Evolutionary conservation across 1,140 invertebrate genomes (phyloP).

Genomic region (Orussus abietinus): DNA sequence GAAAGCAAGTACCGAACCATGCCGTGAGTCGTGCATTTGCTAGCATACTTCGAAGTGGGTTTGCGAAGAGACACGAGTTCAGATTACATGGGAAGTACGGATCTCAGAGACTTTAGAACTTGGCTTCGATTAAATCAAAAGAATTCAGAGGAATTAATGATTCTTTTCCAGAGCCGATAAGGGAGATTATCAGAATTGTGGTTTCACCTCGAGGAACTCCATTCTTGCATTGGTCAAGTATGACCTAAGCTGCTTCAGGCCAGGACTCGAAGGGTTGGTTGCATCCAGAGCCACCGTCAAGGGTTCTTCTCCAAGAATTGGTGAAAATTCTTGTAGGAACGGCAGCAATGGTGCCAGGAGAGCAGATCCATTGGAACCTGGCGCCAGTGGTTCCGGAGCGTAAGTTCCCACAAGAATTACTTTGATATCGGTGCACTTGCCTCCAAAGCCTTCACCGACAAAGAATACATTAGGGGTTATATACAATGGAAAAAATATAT

Average conservation of each 20-base stretch:
- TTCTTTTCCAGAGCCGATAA: constrained; percentile 5
- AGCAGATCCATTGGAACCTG: constrained; percentile 39
- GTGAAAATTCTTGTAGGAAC: constrained; percentile 45
- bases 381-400: constrained; percentile 43
- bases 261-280: constrained; percentile 51
- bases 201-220: constrained; percentile 49
- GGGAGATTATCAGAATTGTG: constrained; percentile 15
- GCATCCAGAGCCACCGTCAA: constrained; percentile 47
- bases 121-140: too few relatives aligned
- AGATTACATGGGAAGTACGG: too few relatives aligned
- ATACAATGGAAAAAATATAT: constrained; percentile 5
- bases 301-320: constrained; percentile 46
- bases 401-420: constrained; percentile 50
- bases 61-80: too few relatives aligned
- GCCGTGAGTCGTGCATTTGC: constrained; percentile 41
- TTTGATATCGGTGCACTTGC: constrained; percentile 46
- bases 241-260: constrained; percentile 47
- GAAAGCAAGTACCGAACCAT: constrained; percentile 25
- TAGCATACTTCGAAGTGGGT: constrained; percentile 30
- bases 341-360: constrained; percentile 42
- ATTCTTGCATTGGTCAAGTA: constrained; percentile 42
- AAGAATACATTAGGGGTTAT: constrained; percentile 5
- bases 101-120: background rate
- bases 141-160: too few relatives aligned
- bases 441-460: constrained; percentile 47